phyloP scores from a whole-genome alignment of 2,888 invertebrate species.

The Megastigmus dorsalis region DNA sequence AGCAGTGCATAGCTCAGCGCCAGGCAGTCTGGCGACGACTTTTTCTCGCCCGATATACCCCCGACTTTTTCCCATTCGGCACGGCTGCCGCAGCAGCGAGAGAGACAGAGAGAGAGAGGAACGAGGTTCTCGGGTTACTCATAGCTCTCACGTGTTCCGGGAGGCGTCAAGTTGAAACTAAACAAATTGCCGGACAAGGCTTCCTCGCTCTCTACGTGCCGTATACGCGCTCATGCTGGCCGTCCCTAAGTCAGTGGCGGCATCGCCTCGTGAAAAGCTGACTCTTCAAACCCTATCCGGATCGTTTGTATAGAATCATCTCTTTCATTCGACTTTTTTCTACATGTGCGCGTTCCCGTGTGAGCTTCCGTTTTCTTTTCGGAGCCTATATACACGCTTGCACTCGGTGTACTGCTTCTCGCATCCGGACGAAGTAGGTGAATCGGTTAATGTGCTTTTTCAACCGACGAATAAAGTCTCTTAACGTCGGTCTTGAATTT shows the following conservation, averaged over 20 bases:
- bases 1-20: no score
- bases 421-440: background rate
- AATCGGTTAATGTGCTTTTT: background rate
- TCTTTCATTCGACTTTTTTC: background rate
- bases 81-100: background rate
- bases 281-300: constrained; percentile 2
- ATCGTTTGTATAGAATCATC: constrained; percentile 2
- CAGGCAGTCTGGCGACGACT: constrained; percentile 63
- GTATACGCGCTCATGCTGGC: background rate
- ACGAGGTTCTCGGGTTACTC: constrained; percentile 59
- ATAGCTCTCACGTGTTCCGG: constrained; percentile 57
- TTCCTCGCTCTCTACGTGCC: background rate
- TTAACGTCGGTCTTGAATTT: no score
- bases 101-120: background rate
- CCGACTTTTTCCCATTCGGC: no score
- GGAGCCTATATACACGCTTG: no score
- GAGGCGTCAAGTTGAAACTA: constrained; percentile 66
- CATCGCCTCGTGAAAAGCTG: background rate
- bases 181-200: constrained; percentile 61
- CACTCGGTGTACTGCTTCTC: no score
- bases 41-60: no score
- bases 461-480: no score
- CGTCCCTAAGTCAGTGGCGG: constrained; percentile 1
- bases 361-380: constrained; percentile 1
- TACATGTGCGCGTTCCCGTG: background rate